A percentile compares a stretch with the other conserved stretches of the same genome.
Evolutionary conservation across 92 coral and sea anemone genomes (phyloP).

Genomic region (Parazoanthus darwini): DNA sequence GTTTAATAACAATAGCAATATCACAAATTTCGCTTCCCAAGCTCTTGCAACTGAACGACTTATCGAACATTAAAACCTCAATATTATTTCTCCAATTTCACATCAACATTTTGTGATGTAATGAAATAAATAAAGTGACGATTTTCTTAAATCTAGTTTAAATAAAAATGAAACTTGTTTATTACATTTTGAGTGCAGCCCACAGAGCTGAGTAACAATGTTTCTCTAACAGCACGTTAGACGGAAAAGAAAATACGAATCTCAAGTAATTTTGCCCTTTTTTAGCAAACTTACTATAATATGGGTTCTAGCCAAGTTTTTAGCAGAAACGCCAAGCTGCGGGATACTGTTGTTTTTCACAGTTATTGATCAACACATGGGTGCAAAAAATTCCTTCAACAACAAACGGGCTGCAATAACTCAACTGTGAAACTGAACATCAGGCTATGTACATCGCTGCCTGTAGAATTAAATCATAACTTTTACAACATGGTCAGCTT

Average conservation of each 20-base stretch:
- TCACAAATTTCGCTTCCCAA: background rate
- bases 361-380: background rate
- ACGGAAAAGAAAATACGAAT: background rate
- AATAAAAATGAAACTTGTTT: slow-evolving; percentile 7
- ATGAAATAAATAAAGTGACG: background rate
- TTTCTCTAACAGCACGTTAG: background rate
- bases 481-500: no score
- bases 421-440: background rate
- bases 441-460: background rate
- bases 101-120: background rate
- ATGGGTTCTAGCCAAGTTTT: background rate
- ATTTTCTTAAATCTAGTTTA: background rate
- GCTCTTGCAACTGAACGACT: background rate
- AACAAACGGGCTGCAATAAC: background rate
- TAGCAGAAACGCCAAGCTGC: background rate
- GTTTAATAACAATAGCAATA: background rate
- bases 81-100: background rate
- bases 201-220: background rate
- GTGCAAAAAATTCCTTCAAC: background rate
- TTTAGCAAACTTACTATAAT: background rate
- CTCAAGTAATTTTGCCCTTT: slow-evolving; percentile 15
- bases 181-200: background rate
- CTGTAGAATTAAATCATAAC: background rate
- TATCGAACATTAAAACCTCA: background rate
- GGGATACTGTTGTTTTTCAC: background rate